Percentiles rank a stretch among this genome's conserved stretches.
These are phyloP conservation scores for Cnemophilus loriae DNA, from an alignment of 2,113 vertebrate species.

Conservation along the genomic window DNA sequence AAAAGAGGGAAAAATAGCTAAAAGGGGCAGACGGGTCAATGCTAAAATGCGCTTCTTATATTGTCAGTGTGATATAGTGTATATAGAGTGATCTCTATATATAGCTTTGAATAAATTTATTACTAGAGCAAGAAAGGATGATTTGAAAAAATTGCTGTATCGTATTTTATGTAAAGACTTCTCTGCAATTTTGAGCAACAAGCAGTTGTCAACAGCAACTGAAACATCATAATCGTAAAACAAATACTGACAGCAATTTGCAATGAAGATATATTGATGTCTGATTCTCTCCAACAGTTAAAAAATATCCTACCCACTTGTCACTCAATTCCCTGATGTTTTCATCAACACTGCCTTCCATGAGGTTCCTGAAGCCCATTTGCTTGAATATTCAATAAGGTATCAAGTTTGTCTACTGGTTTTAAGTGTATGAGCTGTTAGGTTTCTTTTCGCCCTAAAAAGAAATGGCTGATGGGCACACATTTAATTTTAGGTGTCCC, in stretches of 20 bases:
- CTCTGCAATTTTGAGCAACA: background rate
- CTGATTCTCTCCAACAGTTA: background rate
- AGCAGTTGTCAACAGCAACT: background rate
- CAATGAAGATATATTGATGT: background rate
- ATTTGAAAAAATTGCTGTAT: background rate
- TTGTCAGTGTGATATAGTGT: background rate
- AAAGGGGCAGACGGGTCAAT: background rate
- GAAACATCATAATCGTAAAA: background rate
- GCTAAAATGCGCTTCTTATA: background rate
- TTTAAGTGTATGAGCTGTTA: background rate
- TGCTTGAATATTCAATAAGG: background rate
- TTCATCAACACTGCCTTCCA: background rate
- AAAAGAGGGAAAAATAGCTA: background rate
- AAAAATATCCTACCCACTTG: background rate
- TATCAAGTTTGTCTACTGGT: background rate
- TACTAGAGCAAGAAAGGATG: background rate
- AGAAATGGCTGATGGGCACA: background rate
- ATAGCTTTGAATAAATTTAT: background rate
- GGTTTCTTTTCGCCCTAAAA: background rate
- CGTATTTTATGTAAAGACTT: background rate
- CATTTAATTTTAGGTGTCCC: background rate
- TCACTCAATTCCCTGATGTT: background rate
- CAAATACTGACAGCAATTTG: constrained; percentile 18
- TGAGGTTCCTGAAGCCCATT: background rate
- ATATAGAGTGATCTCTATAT: background rate